Evolutionary conservation across 1,140 invertebrate genomes (phyloP).

Genomic region (Nephotettix cincticeps): DNA sequence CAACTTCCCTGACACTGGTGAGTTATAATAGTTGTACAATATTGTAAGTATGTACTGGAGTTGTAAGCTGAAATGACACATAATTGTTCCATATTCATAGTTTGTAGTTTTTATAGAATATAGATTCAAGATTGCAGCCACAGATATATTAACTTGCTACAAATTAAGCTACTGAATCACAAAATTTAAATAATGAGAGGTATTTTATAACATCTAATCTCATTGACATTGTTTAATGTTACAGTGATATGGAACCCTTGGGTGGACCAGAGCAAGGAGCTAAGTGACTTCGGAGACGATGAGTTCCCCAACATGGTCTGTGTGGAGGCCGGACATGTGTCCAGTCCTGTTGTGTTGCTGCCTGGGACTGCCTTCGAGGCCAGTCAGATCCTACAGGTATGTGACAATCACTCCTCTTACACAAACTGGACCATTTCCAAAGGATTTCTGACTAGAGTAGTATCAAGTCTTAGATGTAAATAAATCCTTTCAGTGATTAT

Average conservation of each 20-base stretch:
- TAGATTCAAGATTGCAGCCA: too few species aligned
- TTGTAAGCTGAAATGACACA: too few species aligned
- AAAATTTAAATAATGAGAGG: too few species aligned
- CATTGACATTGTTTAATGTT: slow-evolving; percentile 37
- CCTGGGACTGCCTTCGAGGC: slow-evolving; percentile 87
- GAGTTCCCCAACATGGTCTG: slow-evolving; percentile 95
- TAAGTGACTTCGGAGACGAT: slow-evolving; percentile 91
- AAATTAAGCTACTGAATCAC: too few species aligned
- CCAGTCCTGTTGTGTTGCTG: slow-evolving; percentile 77
- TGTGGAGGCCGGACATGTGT: slow-evolving; percentile 89
- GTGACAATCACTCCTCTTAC: not conserved
- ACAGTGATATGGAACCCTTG: slow-evolving; percentile 96
- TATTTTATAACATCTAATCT: too few species aligned
- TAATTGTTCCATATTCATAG: too few species aligned
- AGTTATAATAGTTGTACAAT: slow-evolving; percentile 16
- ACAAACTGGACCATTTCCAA: not conserved
- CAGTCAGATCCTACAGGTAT: slow-evolving; percentile 80
- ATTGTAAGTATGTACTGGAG: too few species aligned
- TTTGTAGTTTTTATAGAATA: too few species aligned
- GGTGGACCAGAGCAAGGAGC: slow-evolving; percentile 87
- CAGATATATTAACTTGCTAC: too few species aligned
- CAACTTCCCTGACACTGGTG: slow-evolving; percentile 88
- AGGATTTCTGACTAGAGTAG: not conserved
- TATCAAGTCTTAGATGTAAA: not conserved
- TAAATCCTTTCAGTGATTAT: not conserved